Conservation (phyloP, 2,888 invertebrate genomes). For the Dynastes maya region DNA sequence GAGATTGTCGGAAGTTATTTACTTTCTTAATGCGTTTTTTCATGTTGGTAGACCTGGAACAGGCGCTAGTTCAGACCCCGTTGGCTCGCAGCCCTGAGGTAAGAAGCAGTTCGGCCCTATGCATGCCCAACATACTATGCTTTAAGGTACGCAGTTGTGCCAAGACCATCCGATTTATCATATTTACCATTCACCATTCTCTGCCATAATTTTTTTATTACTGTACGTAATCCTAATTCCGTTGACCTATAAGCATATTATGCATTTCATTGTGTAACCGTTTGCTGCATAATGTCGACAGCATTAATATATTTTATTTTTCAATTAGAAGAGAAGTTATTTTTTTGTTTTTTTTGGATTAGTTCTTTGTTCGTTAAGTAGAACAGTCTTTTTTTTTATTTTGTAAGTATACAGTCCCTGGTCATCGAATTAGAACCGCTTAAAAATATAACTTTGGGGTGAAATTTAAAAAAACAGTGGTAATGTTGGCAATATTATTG, state of each 20-base stretch:
- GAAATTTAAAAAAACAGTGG: too few relatives aligned
- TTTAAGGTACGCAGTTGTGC: slow-evolving; percentile 81
- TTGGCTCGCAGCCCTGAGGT: slow-evolving; percentile 74
- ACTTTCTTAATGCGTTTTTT: slow-evolving; percentile 34
- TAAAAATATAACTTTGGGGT: too few relatives aligned
- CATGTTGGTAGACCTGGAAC: slow-evolving; percentile 62
- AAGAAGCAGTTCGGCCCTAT: slow-evolving; percentile 83
- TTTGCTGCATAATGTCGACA: slow-evolving; percentile 40
- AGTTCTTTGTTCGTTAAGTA: slow-evolving; percentile 14
- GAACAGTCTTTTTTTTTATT: not conserved
- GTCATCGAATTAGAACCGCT: too few relatives aligned
- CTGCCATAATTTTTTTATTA: slow-evolving; percentile 3
- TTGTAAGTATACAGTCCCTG: not conserved
- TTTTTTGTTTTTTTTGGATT: not conserved
- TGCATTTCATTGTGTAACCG: slow-evolving; percentile 32
- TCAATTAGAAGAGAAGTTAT: not conserved
- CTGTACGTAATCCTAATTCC: not conserved
- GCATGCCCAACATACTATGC: slow-evolving; percentile 90
- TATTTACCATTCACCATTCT: slow-evolving; percentile 12
- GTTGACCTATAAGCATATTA: slow-evolving; percentile 45
- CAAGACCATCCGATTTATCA: slow-evolving; percentile 35
- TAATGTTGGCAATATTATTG: too few relatives aligned
- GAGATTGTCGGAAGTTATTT: not conserved
- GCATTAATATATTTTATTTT: slow-evolving; percentile 9
- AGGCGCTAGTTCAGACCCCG: slow-evolving; percentile 64